A percentile compares a stretch with the other conserved stretches of the same genome.
These are phyloP conservation scores for Caiman crocodilus DNA, from an alignment of 2,797 vertebrate genomes.

Conservation along the genomic window DNA sequence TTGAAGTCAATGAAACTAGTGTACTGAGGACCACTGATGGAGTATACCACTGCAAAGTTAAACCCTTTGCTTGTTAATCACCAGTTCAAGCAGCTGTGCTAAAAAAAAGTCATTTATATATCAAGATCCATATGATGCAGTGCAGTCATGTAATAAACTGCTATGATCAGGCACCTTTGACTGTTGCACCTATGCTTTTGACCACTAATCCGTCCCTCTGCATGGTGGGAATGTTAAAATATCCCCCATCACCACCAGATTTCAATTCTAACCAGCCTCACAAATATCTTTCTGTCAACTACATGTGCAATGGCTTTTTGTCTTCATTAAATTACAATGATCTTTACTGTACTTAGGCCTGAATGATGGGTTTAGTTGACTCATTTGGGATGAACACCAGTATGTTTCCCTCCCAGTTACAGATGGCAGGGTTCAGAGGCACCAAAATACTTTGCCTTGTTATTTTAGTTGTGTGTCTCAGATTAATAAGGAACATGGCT, in stretches of 20 bases:
- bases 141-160: background rate
- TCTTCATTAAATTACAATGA: background rate
- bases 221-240: background rate
- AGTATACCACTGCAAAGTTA: background rate
- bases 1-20: background rate
- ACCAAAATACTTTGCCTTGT: too few species aligned
- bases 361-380: background rate
- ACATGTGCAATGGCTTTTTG: background rate
- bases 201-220: background rate
- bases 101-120: background rate
- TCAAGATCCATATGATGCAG: rapidly evolving
- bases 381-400: background rate
- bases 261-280: background rate
- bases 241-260: background rate
- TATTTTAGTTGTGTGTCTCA: too few species aligned
- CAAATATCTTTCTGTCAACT: background rate
- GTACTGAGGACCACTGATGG: background rate
- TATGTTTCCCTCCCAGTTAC: background rate
- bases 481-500: background rate
- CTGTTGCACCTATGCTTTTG: background rate
- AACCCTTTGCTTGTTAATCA: background rate
- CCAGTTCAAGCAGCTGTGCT: background rate
- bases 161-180: background rate
- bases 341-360: background rate
- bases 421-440: background rate